Evolutionary conservation across 2,888 invertebrate species (phyloP), one percentile per base, ranked within the genome.

Genomic region (Thalpophila matura): DNA sequence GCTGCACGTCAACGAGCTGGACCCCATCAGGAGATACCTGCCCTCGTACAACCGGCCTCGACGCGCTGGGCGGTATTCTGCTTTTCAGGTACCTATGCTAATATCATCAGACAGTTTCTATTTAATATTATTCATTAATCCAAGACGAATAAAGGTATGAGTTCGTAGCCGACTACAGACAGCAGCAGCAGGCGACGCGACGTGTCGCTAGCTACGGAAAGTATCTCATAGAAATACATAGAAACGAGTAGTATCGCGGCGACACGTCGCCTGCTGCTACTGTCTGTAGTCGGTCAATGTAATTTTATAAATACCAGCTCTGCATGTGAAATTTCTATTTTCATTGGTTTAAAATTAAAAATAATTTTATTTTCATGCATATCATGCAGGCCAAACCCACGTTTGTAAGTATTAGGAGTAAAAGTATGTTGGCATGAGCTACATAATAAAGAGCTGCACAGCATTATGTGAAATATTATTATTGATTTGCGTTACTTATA

Each of bases 1-100:
- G 65, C 94, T 99, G 55, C 98, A 99, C 87, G 97, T 99, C 31
- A 99, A 98, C 85, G 99, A 99, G 92, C 93, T 99, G 67, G 99
- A 99, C 92, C 99, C 99, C 0, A 98, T 99, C 75, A 96, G 99
- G 46, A 96, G 99, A 29, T 99, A 99, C 91, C 95, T 99, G 79
- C 99, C 99, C 0, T 99, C 99, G 0, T 99, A 99, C 89, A 99
- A 99, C 89, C 95, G 99, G 45, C 99, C 99, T 0, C 95, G 98
- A 35, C 97, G 97, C 83, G 98, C 97, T 50, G 98, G 98, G 42
- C 96, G 99, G 69, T 99, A 99, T 92, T 99, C 99, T 0, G 99
- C 99, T 22, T 99, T 99, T 94, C 99, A 99, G 97, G 99, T 94
- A 67, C 2, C 12, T 22, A 16, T 4, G 6, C 10, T 35, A 12